Evolutionary conservation across 2,888 invertebrate genomes (phyloP).

Genomic region (Empis stercorea): DNA sequence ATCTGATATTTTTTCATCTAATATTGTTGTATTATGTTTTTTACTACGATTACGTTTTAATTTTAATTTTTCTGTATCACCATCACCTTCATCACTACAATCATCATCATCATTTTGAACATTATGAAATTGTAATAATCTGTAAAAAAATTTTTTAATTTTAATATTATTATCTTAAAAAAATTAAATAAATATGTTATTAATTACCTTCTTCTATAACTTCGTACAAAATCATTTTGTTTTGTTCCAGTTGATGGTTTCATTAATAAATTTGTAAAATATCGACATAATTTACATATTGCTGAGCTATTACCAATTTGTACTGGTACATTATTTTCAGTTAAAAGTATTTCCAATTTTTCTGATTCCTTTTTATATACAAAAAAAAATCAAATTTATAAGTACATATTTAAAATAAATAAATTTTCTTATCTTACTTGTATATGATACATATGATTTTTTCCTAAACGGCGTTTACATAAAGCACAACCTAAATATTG

Average conservation of each 20-base stretch:
- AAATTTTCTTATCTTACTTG: too few relatives aligned
- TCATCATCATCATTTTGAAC: slow-evolving; percentile 36
- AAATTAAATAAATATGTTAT: too few relatives aligned
- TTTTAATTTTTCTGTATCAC: slow-evolving; percentile 18
- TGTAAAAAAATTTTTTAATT: slow-evolving; percentile 23
- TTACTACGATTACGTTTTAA: slow-evolving; percentile 35
- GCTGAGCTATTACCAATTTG: slow-evolving; percentile 53
- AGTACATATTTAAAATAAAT: too few relatives aligned
- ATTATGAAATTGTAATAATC: slow-evolving; percentile 63
- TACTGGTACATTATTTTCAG: slow-evolving; percentile 53
- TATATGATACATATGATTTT: slow-evolving; percentile 63
- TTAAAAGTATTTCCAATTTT: slow-evolving; percentile 44
- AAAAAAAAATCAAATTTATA: background rate
- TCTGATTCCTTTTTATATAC: slow-evolving; percentile 38
- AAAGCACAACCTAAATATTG: slow-evolving; percentile 64
- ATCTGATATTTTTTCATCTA: slow-evolving; percentile 10
- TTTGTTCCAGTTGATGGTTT: slow-evolving; percentile 38
- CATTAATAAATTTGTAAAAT: slow-evolving; percentile 59
- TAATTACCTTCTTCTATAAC: slow-evolving; percentile 49
- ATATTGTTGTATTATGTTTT: slow-evolving; percentile 22
- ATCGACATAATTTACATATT: slow-evolving; percentile 69
- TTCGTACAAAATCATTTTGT: slow-evolving; percentile 35
- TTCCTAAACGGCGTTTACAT: slow-evolving; percentile 60
- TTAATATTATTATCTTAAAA: too few relatives aligned
- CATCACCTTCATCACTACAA: slow-evolving; percentile 30